Evolutionary conservation across 2,888 invertebrate genomes (phyloP), one percentile per base, ranked within the genome.

Genomic region (Cheilosia scutellata): DNA sequence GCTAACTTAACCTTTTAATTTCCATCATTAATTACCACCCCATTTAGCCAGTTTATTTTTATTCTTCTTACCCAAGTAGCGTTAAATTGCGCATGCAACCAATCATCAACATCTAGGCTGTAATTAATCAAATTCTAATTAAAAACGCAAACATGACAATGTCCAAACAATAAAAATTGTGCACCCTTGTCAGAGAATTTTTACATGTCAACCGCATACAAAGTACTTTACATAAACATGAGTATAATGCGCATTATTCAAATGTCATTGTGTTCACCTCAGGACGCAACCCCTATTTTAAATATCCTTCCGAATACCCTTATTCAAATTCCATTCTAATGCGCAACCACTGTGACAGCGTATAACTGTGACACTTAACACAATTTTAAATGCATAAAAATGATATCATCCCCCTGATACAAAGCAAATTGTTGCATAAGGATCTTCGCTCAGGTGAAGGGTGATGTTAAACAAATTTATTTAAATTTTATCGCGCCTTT

Each of bases 201-300:
- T 37, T 16, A 44, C 58, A 70, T 58, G 55, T 74, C 57, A 25
- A 79, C 63, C 55, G 40, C 51, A 55, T 42, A 63, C 58, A 65
- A 62, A 33, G 74, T 78, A 83, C 42, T 86, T 86, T 86, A 86
- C 86, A 86, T 86, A 82, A 86, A 86, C 82, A 86, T 86, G 86
- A 72, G 82, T 86, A 86, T 82, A 82, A 82, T 86, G 82, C 82
- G 82, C 82, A 82, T 86, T 86, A 86, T 86, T 86, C 72, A 82
- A 86, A 86, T 86, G 70, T 57, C 76, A 82, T 77, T 82, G 76
- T 82, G 47, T 5, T 47, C 11, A 40, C 57, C 71, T 49, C 40
- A 49, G 66, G 80, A 71, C 40, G 70, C 66, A 80, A 68, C 84
- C 82, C 82, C 86, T 82, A 72, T 86, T 86, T 86, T 77, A 63